phyloP scores from a whole-genome alignment of 2,113 vertebrate genomes.

The Arvicanthis niloticus region DNA sequence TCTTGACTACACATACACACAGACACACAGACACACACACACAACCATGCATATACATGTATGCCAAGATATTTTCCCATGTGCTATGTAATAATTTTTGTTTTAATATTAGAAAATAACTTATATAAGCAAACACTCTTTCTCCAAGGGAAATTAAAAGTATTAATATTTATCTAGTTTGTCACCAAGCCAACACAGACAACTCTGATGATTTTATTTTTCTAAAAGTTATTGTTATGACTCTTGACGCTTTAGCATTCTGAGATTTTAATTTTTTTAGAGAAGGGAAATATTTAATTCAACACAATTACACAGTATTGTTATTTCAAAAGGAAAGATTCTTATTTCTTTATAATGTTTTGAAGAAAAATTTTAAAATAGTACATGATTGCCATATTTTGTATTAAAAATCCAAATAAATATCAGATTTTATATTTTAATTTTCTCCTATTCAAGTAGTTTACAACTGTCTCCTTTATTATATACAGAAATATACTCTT shows the following conservation, averaged over 20 bases:
- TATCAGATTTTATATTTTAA: background rate
- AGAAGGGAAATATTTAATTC: background rate
- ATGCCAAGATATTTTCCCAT: background rate
- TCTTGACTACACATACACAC: background rate
- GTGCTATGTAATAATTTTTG: background rate
- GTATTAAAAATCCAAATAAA: background rate
- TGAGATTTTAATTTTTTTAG: background rate
- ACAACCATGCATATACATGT: background rate
- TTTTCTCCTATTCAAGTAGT: background rate
- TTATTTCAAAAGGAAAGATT: background rate
- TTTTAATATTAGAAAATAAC: background rate
- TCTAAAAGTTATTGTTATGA: slow-evolving; percentile 32
- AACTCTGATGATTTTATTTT: slow-evolving; percentile 22
- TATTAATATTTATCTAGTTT: background rate
- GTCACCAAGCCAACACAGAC: background rate
- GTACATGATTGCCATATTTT: background rate
- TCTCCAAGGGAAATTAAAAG: slow-evolving; percentile 4
- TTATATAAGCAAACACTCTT: background rate
- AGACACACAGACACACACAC: background rate
- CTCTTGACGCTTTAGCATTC: slow-evolving; percentile 1
- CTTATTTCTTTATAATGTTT: background rate
- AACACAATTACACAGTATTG: background rate
- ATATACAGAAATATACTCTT: background rate
- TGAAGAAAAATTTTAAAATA: background rate
- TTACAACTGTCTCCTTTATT: background rate